Conservation (phyloP, 35 echinoderm and acorn worm genomes). For the Lytechinus pictus region DNA sequence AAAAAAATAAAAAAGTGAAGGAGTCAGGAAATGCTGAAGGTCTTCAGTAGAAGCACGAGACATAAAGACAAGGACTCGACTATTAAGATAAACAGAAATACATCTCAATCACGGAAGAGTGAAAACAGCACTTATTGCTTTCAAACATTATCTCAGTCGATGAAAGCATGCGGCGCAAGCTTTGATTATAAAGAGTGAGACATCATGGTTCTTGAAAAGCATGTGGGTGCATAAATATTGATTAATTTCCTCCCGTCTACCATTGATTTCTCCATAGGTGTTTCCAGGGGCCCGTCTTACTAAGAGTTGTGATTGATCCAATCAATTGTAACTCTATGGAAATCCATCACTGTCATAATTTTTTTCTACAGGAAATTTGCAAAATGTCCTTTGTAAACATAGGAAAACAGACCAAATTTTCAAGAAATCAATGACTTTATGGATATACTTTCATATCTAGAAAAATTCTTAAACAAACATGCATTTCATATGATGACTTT, state of each 20-base stretch:
- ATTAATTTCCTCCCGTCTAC: not conserved
- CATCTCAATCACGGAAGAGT: not conserved
- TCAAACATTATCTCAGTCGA: too few species aligned
- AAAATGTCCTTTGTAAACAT: too few species aligned
- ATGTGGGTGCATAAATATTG: conserved; percentile 1
- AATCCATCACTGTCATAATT: too few species aligned
- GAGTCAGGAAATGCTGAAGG: not conserved
- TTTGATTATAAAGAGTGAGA: not conserved
- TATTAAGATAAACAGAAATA: not conserved
- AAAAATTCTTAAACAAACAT: too few species aligned
- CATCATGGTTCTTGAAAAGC: not conserved
- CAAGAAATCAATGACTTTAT: too few species aligned
- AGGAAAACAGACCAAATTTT: too few species aligned
- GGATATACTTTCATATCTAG: too few species aligned
- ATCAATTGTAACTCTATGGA: too few species aligned
- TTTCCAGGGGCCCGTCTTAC: not conserved
- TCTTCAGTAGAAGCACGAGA: not conserved
- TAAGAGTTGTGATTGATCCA: too few species aligned
- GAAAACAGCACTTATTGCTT: not conserved
- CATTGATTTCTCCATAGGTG: not conserved
- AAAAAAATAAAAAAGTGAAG: not conserved
- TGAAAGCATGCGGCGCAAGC: not conserved
- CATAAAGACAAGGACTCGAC: not conserved
- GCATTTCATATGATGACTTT: too few species aligned
- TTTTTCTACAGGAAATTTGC: too few species aligned